Base-by-base conservation (phyloP, 1,140 invertebrate species). In the Macrosteles quadrilineatus region DNA sequence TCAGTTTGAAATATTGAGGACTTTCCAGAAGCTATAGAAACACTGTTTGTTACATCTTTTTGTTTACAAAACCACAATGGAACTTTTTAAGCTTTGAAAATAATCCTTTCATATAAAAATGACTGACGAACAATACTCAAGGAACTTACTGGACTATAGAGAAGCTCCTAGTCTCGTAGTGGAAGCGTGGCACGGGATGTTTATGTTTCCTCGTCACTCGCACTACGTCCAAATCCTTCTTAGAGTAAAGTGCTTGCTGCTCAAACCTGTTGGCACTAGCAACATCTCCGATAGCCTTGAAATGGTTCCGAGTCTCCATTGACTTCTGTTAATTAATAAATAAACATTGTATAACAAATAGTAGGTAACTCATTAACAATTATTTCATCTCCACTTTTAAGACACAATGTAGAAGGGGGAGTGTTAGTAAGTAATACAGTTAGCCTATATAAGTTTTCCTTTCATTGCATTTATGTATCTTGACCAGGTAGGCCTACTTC, bases 251-350 rank as follows among this genome's bases (percentile, higher is more conserved):
- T 0, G 92, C 93, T 55, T 98, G 82, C 76, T 93, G 90, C 78
- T 98, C 94, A 84, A 96, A 98, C 59, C 90, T 85, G 78, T 96
- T 95, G 71, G 91, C 90, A 75, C 92, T 93, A 0, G 91, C 88
- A 9, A 98, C 88, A 83, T 98, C 95, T n/a, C 96, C 96, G 71
- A 97, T 85, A n/a, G 91, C 90, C 76, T 92, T 91, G 77, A 93
- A 95, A 80, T 97, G 93, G 79, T 96, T 92, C 71, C 91, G 81
- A 57, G 95, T 98, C 53, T 88, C 86, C 69, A 91, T 84, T 82
- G 94, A 97, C 83, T 91, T 87, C 87, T 94, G 87, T 14, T 14
- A 36, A 36, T 36, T 14, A 36, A 36, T 6, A 36, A 36, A 4
- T 6, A 36, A 6, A 36, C 32, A 6, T 36, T 36, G 14, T 36